A percentile compares a stretch with the other conserved stretches of the same genome.
Conservation (phyloP, 2,888 invertebrate genomes). For the Lochmaea crataegi region DNA sequence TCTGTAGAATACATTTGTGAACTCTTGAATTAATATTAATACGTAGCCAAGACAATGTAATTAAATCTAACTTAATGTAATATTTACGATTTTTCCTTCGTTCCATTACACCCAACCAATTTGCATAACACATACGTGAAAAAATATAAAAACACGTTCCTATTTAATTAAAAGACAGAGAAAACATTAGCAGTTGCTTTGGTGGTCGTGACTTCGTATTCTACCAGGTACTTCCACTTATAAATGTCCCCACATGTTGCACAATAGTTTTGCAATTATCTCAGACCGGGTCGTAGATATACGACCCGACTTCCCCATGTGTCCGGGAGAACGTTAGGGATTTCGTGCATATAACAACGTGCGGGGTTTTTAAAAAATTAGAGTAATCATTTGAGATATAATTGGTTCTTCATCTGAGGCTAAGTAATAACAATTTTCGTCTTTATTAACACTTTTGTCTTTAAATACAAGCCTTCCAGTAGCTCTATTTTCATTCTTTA, state of each 20-base stretch:
- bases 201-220: slow-evolving; percentile 53
- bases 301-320: slow-evolving; percentile 50
- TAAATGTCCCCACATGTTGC: slow-evolving; percentile 65
- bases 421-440: slow-evolving; percentile 5
- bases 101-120: slow-evolving; percentile 31
- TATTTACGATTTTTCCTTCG: slow-evolving; percentile 30
- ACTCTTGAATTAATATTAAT: not conserved
- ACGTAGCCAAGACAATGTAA: not conserved
- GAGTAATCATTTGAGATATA: slow-evolving; percentile 5
- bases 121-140: slow-evolving; percentile 46
- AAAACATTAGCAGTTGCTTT: slow-evolving; percentile 60
- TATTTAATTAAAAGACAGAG: slow-evolving; percentile 61
- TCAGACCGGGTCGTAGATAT: slow-evolving; percentile 54
- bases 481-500: too few relatives aligned
- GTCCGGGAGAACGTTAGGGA: slow-evolving; percentile 42
- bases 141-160: slow-evolving; percentile 59
- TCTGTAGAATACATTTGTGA: not conserved
- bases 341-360: slow-evolving; percentile 18
- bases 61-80: slow-evolving; percentile 13
- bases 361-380: slow-evolving; percentile 12
- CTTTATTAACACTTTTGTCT: not conserved
- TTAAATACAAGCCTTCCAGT: too few relatives aligned
- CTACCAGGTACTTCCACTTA: slow-evolving; percentile 60
- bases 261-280: slow-evolving; percentile 67
- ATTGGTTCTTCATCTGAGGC: not conserved